Evolutionary conservation across 2,113 vertebrate genomes (phyloP), one percentile per base, ranked within the genome.

Genomic region (Trachemys scripta): DNA sequence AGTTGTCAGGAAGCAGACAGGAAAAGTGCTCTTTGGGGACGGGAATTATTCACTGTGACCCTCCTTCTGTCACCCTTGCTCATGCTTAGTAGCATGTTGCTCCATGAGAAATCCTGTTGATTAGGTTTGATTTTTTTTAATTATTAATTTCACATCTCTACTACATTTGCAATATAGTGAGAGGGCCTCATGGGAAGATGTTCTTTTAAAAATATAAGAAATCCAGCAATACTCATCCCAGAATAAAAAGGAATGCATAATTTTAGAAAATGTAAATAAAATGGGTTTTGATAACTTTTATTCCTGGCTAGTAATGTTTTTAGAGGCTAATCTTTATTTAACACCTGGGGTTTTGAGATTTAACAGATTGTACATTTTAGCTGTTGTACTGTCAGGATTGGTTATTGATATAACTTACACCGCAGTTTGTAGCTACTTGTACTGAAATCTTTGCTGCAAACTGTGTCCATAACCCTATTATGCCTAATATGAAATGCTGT

Each of bases 31-130:
- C 38, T 76, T 76, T 76, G 42, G 22, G 72, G 57, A 27, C 12
- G 11, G 20, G 79, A 8, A 5, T 51, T 80, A 13, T 83, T 87
- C 79, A 53, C 25, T 47, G 10, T 51, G 62, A 65, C 8, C n/a
- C 85, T 76, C 49, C 16, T 45, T 94, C 54, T 90, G 76, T 45
- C 31, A 1, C 72, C 29, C 22, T 91, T 17, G 57, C 62, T 75
- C 7, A 2, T 84, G 8, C 35, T 80, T 4, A 19, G 59, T 50
- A 56, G 75, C 1, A 0, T 10, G 35, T 27, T 80, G 0, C 29
- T 56, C 10, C 5, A 29, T 0, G 0, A 85, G 85, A 45, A 82
- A 24, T 22, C 49, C 4, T 1, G 47, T 85, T 88, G 13, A 57
- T 49, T 79, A 50, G 89, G 65, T 90, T 81, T 38, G 2, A 51